A percentile compares a stretch with the other conserved stretches of the same genome.
These are phyloP conservation scores for Rhopalosiphum nymphaeae DNA, from an alignment of 2,888 invertebrate species.

Conservation along the genomic window DNA sequence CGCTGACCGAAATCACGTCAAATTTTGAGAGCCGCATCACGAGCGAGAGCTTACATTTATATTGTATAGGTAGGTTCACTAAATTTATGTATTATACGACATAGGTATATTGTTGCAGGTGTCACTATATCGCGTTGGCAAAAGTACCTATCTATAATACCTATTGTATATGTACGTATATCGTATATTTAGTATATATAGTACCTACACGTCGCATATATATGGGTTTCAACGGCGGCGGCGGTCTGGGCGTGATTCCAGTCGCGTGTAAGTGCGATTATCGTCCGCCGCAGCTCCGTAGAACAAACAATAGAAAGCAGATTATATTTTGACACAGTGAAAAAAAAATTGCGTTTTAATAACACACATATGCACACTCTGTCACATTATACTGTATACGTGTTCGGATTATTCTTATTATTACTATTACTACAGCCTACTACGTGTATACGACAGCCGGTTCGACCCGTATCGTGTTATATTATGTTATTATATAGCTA, in stretches of 20 bases:
- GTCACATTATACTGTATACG: slow-evolving; percentile 1
- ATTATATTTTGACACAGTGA: slow-evolving; percentile 42
- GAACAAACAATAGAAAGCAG: slow-evolving; percentile 56
- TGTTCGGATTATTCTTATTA: slow-evolving; percentile 35
- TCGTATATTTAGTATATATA: too few relatives aligned
- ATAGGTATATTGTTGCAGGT: neutral
- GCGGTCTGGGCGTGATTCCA: slow-evolving; percentile 47
- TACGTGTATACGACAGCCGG: neutral
- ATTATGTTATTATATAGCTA: neutral
- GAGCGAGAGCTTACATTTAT: neutral
- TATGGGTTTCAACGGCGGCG: neutral
- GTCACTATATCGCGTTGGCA: neutral
- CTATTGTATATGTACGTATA: neutral
- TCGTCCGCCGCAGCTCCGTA: neutral
- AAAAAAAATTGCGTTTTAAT: slow-evolving; percentile 52
- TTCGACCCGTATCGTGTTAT: neutral
- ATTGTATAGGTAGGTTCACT: neutral
- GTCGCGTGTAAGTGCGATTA: slow-evolving; percentile 15
- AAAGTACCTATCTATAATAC: neutral
- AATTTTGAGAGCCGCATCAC: neutral
- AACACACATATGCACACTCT: slow-evolving; percentile 9
- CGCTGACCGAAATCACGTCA: neutral
- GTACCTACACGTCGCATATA: neutral
- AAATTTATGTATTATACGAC: neutral
- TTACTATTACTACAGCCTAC: neutral